Base-by-base conservation (phyloP, 1,140 invertebrate species). In the Venustaconcha ellipsiformis region DNA sequence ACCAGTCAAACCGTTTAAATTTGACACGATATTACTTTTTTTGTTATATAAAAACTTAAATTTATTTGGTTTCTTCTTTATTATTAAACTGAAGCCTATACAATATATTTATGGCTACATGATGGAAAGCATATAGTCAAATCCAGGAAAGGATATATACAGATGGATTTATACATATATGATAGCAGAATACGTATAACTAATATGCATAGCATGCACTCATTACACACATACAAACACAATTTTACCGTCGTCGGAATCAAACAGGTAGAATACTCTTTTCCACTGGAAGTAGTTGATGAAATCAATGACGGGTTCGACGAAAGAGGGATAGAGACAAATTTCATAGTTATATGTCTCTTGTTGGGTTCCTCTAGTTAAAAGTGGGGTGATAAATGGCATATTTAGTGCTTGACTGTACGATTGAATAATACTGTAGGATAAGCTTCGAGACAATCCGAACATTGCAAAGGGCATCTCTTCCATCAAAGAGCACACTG, bases 231-330 rank as follows among this genome's bases (percentile, higher is more conserved):
- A 48, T 8, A 30, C 11, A 11, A 6, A 48, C 37, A 48, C 37
- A 48, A 80, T 94, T 95, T 94, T 92, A 97, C 96, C 96, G 88
- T 97, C 96, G 88, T 97, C 95, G 17, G 96, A 96, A 91, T 97
- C 96, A 89, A 97, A 98, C 75, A 98, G 92, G 91, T 97, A 98
- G 87, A 97, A 96, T 84, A 98, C 95, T 88, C 94, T 94, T 82
- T 94, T 94, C 96, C 96, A 97, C 62, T 94, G 94, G 88, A 97
- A 97, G 89, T 95, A 95, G 80, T 94, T 92, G 81, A 98, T 95
- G 37, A 96, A 94, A 91, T 97, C 96, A 82, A 97, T 94, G 84
- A 98, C 95, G 60, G 96, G 96, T 83, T 94, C 94, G 89, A 97
- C 95, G 91, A 97, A 97, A 90, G 97, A 95, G 17, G 96, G 96